phyloP scores from a whole-genome alignment of 2,113 vertebrate genomes.

The Tyto alba region DNA sequence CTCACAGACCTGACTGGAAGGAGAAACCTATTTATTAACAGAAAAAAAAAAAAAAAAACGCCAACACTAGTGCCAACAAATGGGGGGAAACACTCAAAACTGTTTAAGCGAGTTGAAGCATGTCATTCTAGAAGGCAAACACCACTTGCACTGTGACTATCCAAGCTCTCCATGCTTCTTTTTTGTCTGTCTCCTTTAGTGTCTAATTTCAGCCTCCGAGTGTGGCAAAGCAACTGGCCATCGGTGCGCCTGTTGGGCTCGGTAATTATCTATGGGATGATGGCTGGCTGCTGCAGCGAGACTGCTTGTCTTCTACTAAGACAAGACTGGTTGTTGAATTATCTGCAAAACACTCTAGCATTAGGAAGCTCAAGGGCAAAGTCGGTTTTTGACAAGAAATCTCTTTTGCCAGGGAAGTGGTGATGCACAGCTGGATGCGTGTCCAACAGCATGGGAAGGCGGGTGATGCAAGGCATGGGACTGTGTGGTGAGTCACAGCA shows the following conservation, averaged over 20 bases:
- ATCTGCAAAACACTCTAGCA: background rate
- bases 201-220: background rate
- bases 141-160: background rate
- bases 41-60: background rate
- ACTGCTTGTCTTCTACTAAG: background rate
- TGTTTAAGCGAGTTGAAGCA: background rate
- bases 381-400: background rate
- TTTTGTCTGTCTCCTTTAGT: background rate
- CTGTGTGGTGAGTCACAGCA: background rate
- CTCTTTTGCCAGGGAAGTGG: background rate
- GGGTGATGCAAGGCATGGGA: background rate
- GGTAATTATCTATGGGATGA: accelerated
- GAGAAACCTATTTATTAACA: background rate
- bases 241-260: background rate
- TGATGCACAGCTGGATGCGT: background rate
- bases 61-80: background rate
- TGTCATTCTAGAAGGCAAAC: background rate
- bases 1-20: background rate
- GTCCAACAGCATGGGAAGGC: background rate
- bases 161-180: background rate
- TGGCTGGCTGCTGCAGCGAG: background rate
- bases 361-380: background rate
- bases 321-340: background rate
- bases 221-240: background rate
- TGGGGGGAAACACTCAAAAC: accelerated